Evolutionary conservation across 2,888 invertebrate genomes (phyloP).

Genomic region (Epistrophe grossulariae): DNA sequence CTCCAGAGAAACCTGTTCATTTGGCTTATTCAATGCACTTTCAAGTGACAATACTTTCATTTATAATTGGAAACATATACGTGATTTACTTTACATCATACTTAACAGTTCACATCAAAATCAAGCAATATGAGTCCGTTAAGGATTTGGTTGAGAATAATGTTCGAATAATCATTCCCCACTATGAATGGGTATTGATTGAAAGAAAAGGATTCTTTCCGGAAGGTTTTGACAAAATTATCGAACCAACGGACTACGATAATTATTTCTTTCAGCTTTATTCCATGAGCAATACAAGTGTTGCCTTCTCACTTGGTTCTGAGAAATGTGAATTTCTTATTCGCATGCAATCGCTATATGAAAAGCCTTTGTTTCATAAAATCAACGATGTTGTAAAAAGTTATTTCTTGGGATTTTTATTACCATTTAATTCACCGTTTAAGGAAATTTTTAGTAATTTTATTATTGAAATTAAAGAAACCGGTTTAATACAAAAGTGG

Average conservation of each 20-base stretch:
- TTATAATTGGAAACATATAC: slow-evolving; percentile 50
- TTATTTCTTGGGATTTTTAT: slow-evolving; percentile 8
- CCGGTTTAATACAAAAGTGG: slow-evolving; percentile 19
- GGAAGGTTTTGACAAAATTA: not conserved
- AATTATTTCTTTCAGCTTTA: slow-evolving; percentile 2
- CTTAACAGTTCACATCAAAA: slow-evolving; percentile 43
- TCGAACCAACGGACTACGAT: not conserved
- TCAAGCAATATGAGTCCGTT: slow-evolving; percentile 45
- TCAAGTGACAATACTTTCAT: slow-evolving; percentile 39
- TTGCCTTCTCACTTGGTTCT: not conserved
- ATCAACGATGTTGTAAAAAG: not conserved
- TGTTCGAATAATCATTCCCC: not conserved
- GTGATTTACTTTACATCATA: slow-evolving; percentile 47
- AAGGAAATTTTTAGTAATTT: slow-evolving; percentile 12
- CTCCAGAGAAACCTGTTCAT: not conserved
- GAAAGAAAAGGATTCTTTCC: not conserved
- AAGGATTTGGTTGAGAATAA: slow-evolving; percentile 7
- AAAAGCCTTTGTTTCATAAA: slow-evolving; percentile 6
- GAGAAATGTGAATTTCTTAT: slow-evolving; percentile 13
- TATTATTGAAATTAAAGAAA: slow-evolving; percentile 13
- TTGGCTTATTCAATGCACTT: slow-evolving; percentile 2
- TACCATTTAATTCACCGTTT: slow-evolving; percentile 28
- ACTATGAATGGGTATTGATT: slow-evolving; percentile 1
- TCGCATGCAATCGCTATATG: slow-evolving; percentile 7
- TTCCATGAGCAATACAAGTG: slow-evolving; percentile 16